A percentile compares a stretch with the other conserved stretches of the same genome.
These are phyloP conservation scores for Dascyllus trimaculatus DNA, from an alignment of 2,113 vertebrate species.

Conservation along the genomic window DNA sequence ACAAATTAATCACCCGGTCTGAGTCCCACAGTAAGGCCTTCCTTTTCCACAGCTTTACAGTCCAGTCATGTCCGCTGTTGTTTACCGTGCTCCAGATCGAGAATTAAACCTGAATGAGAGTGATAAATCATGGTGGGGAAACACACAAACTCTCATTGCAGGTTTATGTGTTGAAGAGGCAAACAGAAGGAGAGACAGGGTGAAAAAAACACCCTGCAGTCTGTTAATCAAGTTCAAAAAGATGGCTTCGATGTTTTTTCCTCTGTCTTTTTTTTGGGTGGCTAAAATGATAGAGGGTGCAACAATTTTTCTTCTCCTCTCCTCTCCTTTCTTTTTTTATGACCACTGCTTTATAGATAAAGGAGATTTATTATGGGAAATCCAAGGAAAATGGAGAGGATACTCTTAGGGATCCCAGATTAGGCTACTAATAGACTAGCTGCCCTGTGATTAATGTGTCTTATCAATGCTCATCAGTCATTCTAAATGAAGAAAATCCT, in stretches of 20 bases:
- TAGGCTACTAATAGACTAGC: conserved; percentile 78
- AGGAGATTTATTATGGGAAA: conserved; percentile 80
- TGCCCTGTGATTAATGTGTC: conserved; percentile 74
- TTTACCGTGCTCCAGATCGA: conserved; percentile 83
- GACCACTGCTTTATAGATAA: conserved; percentile 76
- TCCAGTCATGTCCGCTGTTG: conserved; percentile 84
- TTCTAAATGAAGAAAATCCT: conserved; percentile 77
- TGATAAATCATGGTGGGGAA: conserved; percentile 81
- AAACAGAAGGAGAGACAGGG: conserved; percentile 69
- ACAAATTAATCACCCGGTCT: conserved; percentile 81
- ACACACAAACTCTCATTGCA: conserved; percentile 77
- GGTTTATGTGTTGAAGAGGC: conserved; percentile 78
- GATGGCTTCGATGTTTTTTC: conserved; percentile 63
- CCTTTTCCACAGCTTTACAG: conserved; percentile 76
- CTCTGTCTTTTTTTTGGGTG: conserved; percentile 37
- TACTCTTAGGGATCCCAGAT: conserved; percentile 75
- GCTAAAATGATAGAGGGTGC: conserved; percentile 74
- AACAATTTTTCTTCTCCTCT: conserved; percentile 68
- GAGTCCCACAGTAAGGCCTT: conserved; percentile 72
- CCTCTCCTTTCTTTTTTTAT: conserved; percentile 64
- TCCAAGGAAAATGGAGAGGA: conserved; percentile 75
- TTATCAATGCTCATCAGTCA: conserved; percentile 80
- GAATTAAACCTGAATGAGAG: conserved; percentile 87
- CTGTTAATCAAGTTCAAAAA: conserved; percentile 80
- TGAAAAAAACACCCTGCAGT: conserved; percentile 54